Evolutionary conservation across 1,140 invertebrate species (phyloP).

Genomic region (Himalopsyche phryganea): DNA sequence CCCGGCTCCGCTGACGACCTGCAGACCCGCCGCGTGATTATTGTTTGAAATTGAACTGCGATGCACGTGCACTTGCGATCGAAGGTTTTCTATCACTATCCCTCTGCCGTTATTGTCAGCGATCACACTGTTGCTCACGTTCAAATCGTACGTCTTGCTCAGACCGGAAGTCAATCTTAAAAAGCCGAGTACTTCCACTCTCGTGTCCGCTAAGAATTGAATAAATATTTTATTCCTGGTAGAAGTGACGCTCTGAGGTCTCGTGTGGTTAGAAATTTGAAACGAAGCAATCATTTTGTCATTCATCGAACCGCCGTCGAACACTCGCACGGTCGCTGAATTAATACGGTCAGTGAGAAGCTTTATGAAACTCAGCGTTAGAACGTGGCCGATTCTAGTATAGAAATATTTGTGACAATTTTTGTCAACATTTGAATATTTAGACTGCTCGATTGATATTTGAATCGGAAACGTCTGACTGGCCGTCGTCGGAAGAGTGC

Average conservation of each 20-base stretch:
- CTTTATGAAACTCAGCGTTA: slow-evolving; percentile 81
- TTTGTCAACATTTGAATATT: slow-evolving; percentile 62
- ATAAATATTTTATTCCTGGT: slow-evolving; percentile 74
- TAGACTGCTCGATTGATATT: slow-evolving; percentile 71
- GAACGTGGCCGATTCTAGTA: slow-evolving; percentile 69
- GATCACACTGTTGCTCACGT: slow-evolving; percentile 80
- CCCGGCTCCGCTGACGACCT: slow-evolving; percentile 81
- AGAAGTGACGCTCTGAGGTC: slow-evolving; percentile 80
- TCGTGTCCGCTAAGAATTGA: slow-evolving; percentile 65
- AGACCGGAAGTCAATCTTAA: slow-evolving; percentile 72
- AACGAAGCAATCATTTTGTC: slow-evolving; percentile 68
- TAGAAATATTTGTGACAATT: slow-evolving; percentile 75
- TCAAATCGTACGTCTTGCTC: slow-evolving; percentile 82
- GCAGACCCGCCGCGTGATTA: slow-evolving; percentile 82
- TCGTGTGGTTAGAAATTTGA: slow-evolving; percentile 70
- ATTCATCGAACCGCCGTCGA: slow-evolving; percentile 68
- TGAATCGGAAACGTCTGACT: slow-evolving; percentile 80
- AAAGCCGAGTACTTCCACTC: slow-evolving; percentile 68
- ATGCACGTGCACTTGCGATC: slow-evolving; percentile 77
- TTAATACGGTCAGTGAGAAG: slow-evolving; percentile 71
- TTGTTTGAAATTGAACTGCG: slow-evolving; percentile 81
- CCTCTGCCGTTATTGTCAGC: slow-evolving; percentile 91
- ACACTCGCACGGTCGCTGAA: slow-evolving; percentile 69
- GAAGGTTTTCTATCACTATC: slow-evolving; percentile 77
- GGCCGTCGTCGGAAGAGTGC: slow-evolving; percentile 74